Evolutionary conservation across 2,888 invertebrate species (phyloP).

Genomic region (Melanotus villosus): DNA sequence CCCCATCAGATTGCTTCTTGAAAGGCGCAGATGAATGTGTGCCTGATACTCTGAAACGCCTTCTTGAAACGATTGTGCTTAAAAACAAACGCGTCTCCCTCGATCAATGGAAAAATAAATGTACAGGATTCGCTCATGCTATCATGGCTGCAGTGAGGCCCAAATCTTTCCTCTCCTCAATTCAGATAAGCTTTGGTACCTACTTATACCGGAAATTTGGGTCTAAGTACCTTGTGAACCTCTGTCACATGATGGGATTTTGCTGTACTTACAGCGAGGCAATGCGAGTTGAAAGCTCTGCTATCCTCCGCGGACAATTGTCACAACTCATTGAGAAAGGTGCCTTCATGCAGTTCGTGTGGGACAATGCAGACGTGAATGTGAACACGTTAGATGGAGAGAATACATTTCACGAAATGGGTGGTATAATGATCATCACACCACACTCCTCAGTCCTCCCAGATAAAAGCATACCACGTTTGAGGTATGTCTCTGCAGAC

Average conservation of each 20-base stretch:
- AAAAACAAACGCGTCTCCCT: too few relatives aligned
- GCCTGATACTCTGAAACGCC: neutral
- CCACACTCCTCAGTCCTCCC: too few relatives aligned
- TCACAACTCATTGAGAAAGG: neutral
- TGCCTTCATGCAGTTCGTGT: neutral
- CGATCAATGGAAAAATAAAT: constrained; percentile 1
- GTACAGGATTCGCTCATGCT: neutral
- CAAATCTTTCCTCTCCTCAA: neutral
- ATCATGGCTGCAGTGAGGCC: constrained; percentile 5
- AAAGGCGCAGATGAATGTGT: neutral
- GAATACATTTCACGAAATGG: too few relatives aligned
- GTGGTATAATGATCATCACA: too few relatives aligned
- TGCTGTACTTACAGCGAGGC: neutral
- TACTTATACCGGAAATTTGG: neutral
- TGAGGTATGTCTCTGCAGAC: too few relatives aligned
- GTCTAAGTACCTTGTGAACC: neutral
- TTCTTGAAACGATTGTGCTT: constrained; percentile 2
- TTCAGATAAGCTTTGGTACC: neutral
- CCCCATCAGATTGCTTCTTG: constrained; percentile 2
- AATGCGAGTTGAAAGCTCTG: neutral
- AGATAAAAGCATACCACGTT: too few relatives aligned
- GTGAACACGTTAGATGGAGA: neutral
- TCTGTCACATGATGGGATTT: neutral
- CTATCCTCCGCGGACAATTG: neutral
- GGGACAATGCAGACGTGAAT: neutral